phyloP scores from a whole-genome alignment of 2,888 invertebrate genomes.

The Philonicus albiceps region DNA sequence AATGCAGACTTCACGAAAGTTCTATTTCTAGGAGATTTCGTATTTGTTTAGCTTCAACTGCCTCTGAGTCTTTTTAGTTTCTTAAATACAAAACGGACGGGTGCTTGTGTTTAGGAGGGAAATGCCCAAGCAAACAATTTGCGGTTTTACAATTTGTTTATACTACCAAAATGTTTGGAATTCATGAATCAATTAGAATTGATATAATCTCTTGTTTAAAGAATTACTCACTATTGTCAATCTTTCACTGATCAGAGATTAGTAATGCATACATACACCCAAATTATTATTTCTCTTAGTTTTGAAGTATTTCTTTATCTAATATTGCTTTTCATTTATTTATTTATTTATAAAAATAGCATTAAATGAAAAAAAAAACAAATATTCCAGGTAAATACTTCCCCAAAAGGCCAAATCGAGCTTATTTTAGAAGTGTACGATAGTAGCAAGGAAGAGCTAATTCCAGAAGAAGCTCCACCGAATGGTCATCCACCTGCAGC shows the following conservation, averaged over 20 bases:
- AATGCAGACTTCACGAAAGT: neutral
- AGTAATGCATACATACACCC: neutral
- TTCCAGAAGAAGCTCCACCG: neutral
- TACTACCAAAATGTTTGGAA: neutral
- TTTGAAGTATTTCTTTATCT: neutral
- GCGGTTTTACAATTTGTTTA: neutral
- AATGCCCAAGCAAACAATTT: neutral
- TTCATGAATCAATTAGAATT: neutral
- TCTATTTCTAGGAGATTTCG: neutral
- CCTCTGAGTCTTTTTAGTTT: neutral
- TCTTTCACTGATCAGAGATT: neutral
- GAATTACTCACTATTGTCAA: neutral
- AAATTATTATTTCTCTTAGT: neutral
- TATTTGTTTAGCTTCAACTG: neutral
- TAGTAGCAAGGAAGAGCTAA: conserved; percentile 30
- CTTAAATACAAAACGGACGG: neutral
- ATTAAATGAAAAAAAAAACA: neutral
- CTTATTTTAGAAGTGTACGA: conserved; percentile 59
- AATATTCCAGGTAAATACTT: conserved; percentile 43
- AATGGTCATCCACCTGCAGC: neutral
- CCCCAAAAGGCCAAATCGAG: conserved; percentile 61
- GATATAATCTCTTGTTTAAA: neutral
- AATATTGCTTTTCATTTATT: neutral
- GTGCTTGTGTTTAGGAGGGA: neutral
- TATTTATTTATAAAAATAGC: neutral